Base-by-base conservation (phyloP, 2,888 invertebrate genomes). In the Drosophila subquinaria region DNA sequence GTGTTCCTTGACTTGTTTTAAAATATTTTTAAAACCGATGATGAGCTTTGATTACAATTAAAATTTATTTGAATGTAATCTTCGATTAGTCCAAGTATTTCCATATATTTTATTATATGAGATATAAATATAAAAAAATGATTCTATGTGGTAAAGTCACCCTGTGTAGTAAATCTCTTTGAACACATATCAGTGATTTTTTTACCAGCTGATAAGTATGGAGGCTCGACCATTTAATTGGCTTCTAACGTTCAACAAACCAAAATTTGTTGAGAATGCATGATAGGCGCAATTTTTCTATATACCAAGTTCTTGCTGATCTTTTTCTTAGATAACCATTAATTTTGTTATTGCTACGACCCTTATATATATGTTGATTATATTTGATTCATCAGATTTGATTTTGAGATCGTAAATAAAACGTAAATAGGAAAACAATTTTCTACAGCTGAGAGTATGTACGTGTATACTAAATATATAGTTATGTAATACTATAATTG, bases 271-370 rank as follows among this genome's bases (percentile, higher is more conserved):
- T 35, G 11, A 13, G 20, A 50, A 3, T 50, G 11, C 17, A 11
- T n/a, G 40, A 17, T 13, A 36, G n/a, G 3, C 13, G 23, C 1
- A 10, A 52, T n/a, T 20, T 36, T 13, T 6, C 4, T 9, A 4
- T 36, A 23, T 23, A 4, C 9, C 13, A 35, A 8, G 2, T 50
- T 17, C 6, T 33, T 15, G 4, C 36, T 27, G n/a, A 38, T 38
- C 36, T 36, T 36, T 5, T n/a, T 38, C n/a, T n/a, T n/a, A 38
- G 13, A n/a, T 38, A n/a, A 8, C n/a, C n/a, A n/a, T 38, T 38
- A 9, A 66, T 51, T 40, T 57, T 69, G 79, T 69, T 76, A 79
- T 79, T 79, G 76, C 43, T 27, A 27, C 20, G 71, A 79, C 77
- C 70, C 79, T 55, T 47, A 56, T 59, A 36, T n/a, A n/a, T 23